Percentiles rank a stretch among this genome's conserved stretches.
phyloP scores from a whole-genome alignment of 2,797 vertebrate species.

The Channallabes apus region DNA sequence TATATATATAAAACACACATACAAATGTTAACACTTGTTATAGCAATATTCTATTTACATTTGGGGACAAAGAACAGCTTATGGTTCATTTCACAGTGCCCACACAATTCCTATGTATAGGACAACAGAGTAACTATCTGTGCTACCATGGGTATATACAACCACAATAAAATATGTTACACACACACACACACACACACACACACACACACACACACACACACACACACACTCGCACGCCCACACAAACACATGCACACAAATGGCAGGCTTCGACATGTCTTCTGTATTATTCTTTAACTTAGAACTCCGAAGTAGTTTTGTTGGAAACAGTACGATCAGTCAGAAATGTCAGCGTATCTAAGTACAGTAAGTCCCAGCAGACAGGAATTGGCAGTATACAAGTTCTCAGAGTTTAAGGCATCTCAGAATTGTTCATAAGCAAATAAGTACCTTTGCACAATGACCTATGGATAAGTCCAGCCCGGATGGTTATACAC shows the following conservation, averaged over 20 bases:
- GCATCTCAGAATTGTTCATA: constrained; percentile 48
- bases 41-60: constrained; percentile 42
- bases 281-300: constrained; percentile 70
- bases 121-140: constrained; percentile 56
- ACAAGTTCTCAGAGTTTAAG: constrained; percentile 51
- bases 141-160: constrained; percentile 62
- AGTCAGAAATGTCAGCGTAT: constrained; percentile 29
- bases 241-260: background rate
- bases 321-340: constrained; percentile 33
- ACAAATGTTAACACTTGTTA: constrained; percentile 11
- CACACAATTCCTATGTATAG: constrained; percentile 65
- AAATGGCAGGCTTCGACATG: constrained; percentile 62
- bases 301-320: constrained; percentile 58
- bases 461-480: constrained; percentile 30
- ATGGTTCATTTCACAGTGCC: constrained; percentile 74
- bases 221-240: constrained; percentile 52
- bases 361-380: constrained; percentile 26
- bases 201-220: background rate
- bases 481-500: constrained; percentile 8
- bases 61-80: constrained; percentile 43
- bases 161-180: constrained; percentile 64
- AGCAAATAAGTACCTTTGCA: constrained; percentile 32
- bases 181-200: constrained; percentile 54
- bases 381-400: constrained; percentile 56
- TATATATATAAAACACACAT: background rate